A percentile compares a stretch with the other conserved stretches of the same genome.
Conservation (phyloP, 2,797 vertebrate species). For the Pangasius djambal region DNA sequence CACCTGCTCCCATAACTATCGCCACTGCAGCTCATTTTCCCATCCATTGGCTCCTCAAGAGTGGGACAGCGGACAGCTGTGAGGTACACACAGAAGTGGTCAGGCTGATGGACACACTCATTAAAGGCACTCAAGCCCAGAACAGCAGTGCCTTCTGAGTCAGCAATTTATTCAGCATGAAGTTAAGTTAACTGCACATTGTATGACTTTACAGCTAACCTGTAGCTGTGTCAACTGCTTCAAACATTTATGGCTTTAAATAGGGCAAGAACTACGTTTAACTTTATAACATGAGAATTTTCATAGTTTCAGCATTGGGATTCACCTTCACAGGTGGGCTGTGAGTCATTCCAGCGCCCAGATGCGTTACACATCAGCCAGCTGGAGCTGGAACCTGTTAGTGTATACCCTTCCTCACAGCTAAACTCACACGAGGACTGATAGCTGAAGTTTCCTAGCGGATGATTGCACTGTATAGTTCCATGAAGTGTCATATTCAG, state of each 20-base stretch:
- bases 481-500: constrained; percentile 56
- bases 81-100: not conserved
- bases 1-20: constrained; percentile 73
- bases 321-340: constrained; percentile 68
- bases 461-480: constrained; percentile 59
- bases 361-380: constrained; percentile 64
- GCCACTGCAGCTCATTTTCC: constrained; percentile 64
- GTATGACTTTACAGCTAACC: not conserved
- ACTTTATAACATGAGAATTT: not conserved
- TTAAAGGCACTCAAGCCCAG: not conserved
- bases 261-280: not conserved
- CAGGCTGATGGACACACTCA: not conserved
- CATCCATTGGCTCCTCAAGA: constrained; percentile 51
- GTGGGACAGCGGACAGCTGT: not conserved
- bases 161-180: not conserved
- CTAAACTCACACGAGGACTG: constrained; percentile 67
- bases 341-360: constrained; percentile 68
- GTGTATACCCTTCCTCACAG: constrained; percentile 70
- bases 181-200: not conserved
- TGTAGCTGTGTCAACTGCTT: not conserved
- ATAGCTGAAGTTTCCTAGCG: constrained; percentile 65
- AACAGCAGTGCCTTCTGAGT: not conserved
- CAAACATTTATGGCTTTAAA: not conserved
- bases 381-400: constrained; percentile 57
- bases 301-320: not conserved